Evolutionary conservation across 2,113 vertebrate genomes (phyloP).

Genomic region (Dromaius novaehollandiae): DNA sequence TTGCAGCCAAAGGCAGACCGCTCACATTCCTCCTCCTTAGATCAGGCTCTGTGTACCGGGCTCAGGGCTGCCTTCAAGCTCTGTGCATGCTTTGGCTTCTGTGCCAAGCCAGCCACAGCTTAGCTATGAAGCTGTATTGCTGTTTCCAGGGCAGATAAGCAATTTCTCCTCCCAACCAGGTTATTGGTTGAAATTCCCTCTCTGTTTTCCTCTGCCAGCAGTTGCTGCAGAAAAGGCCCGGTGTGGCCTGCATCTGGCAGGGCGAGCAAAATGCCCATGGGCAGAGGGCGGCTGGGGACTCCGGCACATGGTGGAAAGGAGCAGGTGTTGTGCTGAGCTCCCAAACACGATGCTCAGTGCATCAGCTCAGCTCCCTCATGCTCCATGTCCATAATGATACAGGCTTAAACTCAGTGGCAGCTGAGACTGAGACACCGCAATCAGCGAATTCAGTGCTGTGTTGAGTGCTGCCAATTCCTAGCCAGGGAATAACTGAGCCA

Average conservation of each 20-base stretch:
- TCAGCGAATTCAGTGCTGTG: background rate
- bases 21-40: background rate
- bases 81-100: background rate
- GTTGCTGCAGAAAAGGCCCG: background rate
- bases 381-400: background rate
- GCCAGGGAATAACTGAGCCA: background rate
- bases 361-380: background rate
- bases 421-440: background rate
- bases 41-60: background rate
- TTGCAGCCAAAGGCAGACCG: background rate
- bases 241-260: background rate
- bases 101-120: background rate
- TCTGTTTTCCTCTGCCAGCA: background rate
- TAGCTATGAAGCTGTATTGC: background rate
- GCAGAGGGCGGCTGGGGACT: background rate
- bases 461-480: background rate
- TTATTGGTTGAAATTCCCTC: background rate
- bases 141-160: background rate
- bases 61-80: background rate
- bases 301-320: no score
- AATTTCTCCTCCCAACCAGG: background rate
- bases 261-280: background rate
- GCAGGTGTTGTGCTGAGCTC: no score
- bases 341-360: background rate
- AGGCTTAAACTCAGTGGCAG: background rate